These are phyloP conservation scores for Rhadina sibilatrix DNA, from an alignment of 2,113 vertebrate genomes.

Conservation along the genomic window DNA sequence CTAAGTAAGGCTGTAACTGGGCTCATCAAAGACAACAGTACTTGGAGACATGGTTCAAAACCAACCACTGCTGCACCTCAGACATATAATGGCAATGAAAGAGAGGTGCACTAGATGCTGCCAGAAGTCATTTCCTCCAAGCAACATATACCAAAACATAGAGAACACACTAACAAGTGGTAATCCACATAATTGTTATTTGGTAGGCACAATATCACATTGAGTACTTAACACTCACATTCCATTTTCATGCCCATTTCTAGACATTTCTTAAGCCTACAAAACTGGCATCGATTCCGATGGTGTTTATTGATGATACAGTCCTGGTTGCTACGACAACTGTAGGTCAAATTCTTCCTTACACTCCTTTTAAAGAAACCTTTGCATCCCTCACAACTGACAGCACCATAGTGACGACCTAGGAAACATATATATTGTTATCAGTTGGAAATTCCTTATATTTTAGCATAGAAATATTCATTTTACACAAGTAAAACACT, in stretches of 20 bases:
- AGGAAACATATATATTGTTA: background rate
- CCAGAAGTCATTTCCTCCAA: background rate
- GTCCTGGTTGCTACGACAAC: conserved; percentile 96
- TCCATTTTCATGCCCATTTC: conserved; percentile 99
- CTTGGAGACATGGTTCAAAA: background rate
- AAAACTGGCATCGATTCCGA: conserved; percentile 98
- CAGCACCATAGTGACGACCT: conserved; percentile 98
- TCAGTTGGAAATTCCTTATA: background rate
- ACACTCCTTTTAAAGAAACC: conserved; percentile 99
- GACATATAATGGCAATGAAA: background rate
- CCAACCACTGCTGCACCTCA: background rate
- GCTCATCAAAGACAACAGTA: background rate
- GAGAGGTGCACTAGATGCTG: background rate
- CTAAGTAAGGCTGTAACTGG: background rate
- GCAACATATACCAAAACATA: background rate
- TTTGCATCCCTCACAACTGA: conserved; percentile 98
- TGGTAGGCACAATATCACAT: background rate
- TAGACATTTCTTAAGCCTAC: conserved; percentile 93
- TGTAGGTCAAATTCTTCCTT: conserved; percentile 95
- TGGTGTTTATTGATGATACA: conserved; percentile 99
- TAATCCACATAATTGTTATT: background rate
- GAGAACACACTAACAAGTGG: background rate
- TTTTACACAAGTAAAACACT: background rate
- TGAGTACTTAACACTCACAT: conserved; percentile 82
- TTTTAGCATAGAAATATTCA: background rate